Conservation (phyloP, 1,140 invertebrate genomes). For the Adelges cooleyi region DNA sequence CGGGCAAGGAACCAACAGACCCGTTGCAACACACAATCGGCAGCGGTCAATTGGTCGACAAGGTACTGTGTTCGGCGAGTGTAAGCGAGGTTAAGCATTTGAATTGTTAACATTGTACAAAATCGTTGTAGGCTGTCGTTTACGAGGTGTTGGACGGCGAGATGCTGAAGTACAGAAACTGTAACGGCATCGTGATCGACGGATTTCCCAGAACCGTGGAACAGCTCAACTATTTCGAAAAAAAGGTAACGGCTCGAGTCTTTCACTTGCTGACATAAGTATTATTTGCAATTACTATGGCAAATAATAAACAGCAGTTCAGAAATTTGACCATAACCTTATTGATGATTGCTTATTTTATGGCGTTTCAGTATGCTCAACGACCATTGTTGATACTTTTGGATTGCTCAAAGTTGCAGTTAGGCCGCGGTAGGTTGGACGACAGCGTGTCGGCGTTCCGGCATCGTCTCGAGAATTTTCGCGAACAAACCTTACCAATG, state of each 20-base stretch:
- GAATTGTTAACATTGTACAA: neutral
- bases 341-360: too few relatives aligned
- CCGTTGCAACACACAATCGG: slow-evolving; percentile 53
- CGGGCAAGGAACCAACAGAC: slow-evolving; percentile 42
- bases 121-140: slow-evolving; percentile 42
- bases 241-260: slow-evolving; percentile 61
- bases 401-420: slow-evolving; percentile 74
- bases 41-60: slow-evolving; percentile 68
- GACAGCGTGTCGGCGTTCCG: slow-evolving; percentile 74
- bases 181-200: slow-evolving; percentile 69
- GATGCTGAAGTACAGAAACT: slow-evolving; percentile 46
- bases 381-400: slow-evolving; percentile 62
- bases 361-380: slow-evolving; percentile 52
- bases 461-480: slow-evolving; percentile 66
- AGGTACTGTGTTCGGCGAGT: slow-evolving; percentile 39
- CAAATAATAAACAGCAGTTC: neutral
- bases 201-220: slow-evolving; percentile 78
- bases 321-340: too few relatives aligned
- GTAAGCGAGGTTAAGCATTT: neutral
- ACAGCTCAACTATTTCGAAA: slow-evolving; percentile 73
- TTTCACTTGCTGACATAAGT: too few relatives aligned
- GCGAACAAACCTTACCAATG: slow-evolving; percentile 75
- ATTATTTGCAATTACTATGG: neutral
- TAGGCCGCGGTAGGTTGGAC: slow-evolving; percentile 64
- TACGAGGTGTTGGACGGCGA: slow-evolving; percentile 53